Conservation (phyloP, 2,888 invertebrate species). For the Macrosoma leucophasiata region DNA sequence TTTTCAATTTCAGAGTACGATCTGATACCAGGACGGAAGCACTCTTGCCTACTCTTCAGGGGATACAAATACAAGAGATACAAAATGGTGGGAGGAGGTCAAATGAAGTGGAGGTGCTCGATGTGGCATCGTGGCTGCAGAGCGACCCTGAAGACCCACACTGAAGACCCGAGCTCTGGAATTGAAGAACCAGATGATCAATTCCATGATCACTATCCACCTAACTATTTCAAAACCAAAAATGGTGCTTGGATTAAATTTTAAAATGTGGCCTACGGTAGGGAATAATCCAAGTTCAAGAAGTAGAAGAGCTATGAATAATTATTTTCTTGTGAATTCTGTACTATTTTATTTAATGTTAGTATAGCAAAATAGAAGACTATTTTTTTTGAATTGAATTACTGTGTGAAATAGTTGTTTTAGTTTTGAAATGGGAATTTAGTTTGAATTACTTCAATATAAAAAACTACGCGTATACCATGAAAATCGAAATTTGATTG, state of each 20-base stretch:
- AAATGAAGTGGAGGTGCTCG: slow-evolving; percentile 28
- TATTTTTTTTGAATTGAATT: no score
- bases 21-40: slow-evolving; percentile 22
- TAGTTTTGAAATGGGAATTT: no score
- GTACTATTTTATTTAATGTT: no score
- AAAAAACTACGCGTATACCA: no score
- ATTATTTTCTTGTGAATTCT: no score
- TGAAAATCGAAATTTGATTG: no score
- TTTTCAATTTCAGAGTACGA: slow-evolving; percentile 18
- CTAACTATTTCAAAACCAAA: slow-evolving; percentile 5
- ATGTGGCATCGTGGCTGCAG: slow-evolving; percentile 25
- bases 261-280: no score
- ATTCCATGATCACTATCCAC: slow-evolving; percentile 12
- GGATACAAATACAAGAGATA: slow-evolving; percentile 27
- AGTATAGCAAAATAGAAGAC: no score
- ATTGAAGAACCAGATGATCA: slow-evolving; percentile 3
- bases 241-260: not conserved
- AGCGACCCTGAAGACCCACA: slow-evolving; percentile 15
- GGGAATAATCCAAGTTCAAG: no score
- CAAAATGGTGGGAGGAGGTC: slow-evolving; percentile 20
- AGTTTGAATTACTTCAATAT: no score
- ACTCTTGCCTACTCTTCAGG: slow-evolving; percentile 22
- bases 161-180: slow-evolving; percentile 14
- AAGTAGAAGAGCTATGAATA: no score
- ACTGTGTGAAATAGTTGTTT: no score